Evolutionary conservation across 2,797 vertebrate species (phyloP), one percentile per base, ranked within the genome.

Genomic region (Hypotaenidia philippensis): DNA sequence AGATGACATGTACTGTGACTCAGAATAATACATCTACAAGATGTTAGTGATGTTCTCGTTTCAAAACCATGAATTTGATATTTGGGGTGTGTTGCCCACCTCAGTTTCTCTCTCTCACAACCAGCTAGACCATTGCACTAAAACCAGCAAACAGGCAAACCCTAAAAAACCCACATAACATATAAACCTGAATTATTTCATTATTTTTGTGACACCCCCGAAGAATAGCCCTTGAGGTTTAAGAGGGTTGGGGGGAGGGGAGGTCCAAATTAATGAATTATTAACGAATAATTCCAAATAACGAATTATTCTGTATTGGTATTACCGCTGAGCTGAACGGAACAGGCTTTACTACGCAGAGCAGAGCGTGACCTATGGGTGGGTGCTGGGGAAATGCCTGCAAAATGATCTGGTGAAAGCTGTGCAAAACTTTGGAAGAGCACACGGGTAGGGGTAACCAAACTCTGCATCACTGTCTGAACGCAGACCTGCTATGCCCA

Each of bases 171-270:
- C 4, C 41, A 44, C 41, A 72, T 45, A 5, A 20, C 9, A 18
- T 13, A 14, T 3, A 38, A 19, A 64, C 7, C 3, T 31, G 26
- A n/a, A 45, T 26, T 59, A 49, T 36, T 93, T 53, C 5, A 4
- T 4, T 17, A 21, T 3, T 36, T 19, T 70, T 60, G 25, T 55
- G 22, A 3, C 11, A 65, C 74, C 9, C 9, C 17, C 9, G 50
- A 85, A 70, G 50, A 25, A 10, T 11, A 44, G 3, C 6, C 18
- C 10, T 40, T 6, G 6, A 68, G 1, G 12, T 87, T 84, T 57
- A 27, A 8, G 9, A 4, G 8, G 0, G 1, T 11, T 50, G 22
- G 47, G 19, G 31, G 81, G 9, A 26, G 19, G 19, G 22, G 27
- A 86, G 9, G 29, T 61, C 29, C 38, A 85, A 52, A 59, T 55